A percentile compares a stretch with the other conserved stretches of the same genome.
Evolutionary conservation across 2,888 invertebrate genomes (phyloP).

Genomic region (Apamea anceps): DNA sequence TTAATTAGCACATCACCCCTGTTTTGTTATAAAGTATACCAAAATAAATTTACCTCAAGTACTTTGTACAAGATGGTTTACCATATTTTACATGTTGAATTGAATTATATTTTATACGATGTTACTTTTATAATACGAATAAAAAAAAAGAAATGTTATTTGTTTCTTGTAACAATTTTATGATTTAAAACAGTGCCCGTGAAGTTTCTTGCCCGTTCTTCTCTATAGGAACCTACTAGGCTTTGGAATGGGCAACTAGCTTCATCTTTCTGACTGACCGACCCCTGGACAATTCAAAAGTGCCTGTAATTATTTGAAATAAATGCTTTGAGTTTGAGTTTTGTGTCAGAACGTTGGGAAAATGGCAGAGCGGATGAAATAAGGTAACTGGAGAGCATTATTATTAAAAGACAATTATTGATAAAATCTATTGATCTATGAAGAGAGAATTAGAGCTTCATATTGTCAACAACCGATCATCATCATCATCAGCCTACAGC

Average conservation of each 20-base stretch:
- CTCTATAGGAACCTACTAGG: too few species aligned
- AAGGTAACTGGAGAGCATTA: neutral
- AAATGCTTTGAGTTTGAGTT: too few species aligned
- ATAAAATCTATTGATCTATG: neutral
- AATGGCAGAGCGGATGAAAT: neutral
- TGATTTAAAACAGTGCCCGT: too few species aligned
- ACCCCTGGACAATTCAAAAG: too few species aligned
- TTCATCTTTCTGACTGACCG: too few species aligned
- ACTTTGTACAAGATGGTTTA: conserved; percentile 17
- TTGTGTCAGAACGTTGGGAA: neutral
- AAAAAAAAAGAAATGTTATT: neutral
- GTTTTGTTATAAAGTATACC: conserved; percentile 4
- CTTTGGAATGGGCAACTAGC: too few species aligned
- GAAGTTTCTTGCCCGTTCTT: too few species aligned
- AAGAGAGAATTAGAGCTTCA: neutral
- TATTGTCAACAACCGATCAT: neutral
- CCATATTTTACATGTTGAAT: conserved; percentile 11
- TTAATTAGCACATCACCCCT: conserved; percentile 24
- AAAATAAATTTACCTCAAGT: conserved; percentile 15
- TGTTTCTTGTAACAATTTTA: neutral
- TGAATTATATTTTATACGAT: neutral
- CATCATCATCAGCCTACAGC: neutral
- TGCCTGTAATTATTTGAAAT: too few species aligned
- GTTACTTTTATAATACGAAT: neutral
- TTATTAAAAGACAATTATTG: neutral